phyloP scores from a whole-genome alignment of 53 echinoderm and acorn worm species.

The Arbacia lixula region DNA sequence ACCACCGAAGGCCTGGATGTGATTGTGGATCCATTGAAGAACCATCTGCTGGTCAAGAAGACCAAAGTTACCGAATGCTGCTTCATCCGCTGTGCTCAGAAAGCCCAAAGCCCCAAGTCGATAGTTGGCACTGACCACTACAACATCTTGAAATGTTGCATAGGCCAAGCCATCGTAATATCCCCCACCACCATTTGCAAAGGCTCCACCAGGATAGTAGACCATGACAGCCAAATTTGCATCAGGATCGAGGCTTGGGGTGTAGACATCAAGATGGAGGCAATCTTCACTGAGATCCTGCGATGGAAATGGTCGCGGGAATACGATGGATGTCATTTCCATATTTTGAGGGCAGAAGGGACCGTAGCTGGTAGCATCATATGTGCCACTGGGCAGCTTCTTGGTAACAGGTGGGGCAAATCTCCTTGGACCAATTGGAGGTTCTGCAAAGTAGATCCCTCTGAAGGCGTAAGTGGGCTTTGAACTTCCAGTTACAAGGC shows the following conservation, averaged over 20 bases:
- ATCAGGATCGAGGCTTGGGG: constrained; percentile 62
- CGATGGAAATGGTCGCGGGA: constrained; percentile 55
- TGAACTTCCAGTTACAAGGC: constrained; percentile 40
- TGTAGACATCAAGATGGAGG: constrained; percentile 81
- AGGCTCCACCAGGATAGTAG: constrained; percentile 82
- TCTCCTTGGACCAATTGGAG: constrained; percentile 73
- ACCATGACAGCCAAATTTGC: constrained; percentile 84
- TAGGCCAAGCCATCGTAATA: constrained; percentile 78
- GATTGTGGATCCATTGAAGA: constrained; percentile 75
- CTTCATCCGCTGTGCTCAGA: constrained; percentile 69
- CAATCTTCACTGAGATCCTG: constrained; percentile 74
- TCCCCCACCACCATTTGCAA: constrained; percentile 67
- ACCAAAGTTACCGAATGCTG: constrained; percentile 81
- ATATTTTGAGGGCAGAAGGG: constrained; percentile 81
- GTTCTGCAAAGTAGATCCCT: constrained; percentile 79
- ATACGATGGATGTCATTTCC: constrained; percentile 15
- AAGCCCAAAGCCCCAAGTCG: constrained; percentile 86
- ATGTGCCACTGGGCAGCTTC: constrained; percentile 54
- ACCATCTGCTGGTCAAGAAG: constrained; percentile 81
- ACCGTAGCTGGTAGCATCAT: constrained; percentile 82
- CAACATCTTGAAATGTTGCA: constrained; percentile 82
- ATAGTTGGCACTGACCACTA: constrained; percentile 83
- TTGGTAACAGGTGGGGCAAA: constrained; percentile 74
- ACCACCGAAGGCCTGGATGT: constrained; percentile 86
- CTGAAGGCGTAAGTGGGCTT: constrained; percentile 79